Evolutionary conservation across 2,113 vertebrate species (phyloP), one percentile per base, ranked within the genome.

Genomic region (Scytalopus superciliaris): DNA sequence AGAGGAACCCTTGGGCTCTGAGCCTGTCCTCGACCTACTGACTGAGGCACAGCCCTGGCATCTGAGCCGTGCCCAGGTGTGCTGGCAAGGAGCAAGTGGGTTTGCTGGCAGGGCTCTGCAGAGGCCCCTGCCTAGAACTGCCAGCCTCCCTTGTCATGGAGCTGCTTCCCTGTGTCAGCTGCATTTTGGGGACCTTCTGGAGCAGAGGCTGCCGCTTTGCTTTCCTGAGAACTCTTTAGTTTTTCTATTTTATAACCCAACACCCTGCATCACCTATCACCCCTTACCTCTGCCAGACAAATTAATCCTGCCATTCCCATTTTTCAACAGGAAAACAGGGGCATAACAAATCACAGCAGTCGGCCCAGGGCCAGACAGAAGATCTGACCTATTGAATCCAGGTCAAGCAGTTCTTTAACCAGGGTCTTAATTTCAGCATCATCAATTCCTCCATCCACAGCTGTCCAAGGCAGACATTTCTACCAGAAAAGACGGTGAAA

Each of bases 381-480:
- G 92, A 94, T 84, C 83, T 94, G 90, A 94, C 90, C 94, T 95
- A 52, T 42, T 49, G 88, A 95, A 96, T 90, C 64, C 85, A 93
- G 89, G 93, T 94, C 92, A 93, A 0, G 1, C 47, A 66, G 81
- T 72, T 79, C 90, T 76, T 95, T 63, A 85, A 19, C 63, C 52
- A 78, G 76, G 50, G 52, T 81, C 85, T 91, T 88, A 93, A 92
- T 59, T 90, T 72, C 47, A 67, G 67, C 72, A 95, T 93, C 82
- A 96, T 89, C 94, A 79, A 86, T 90, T 93, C 40, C 56, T 94
- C 60, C 53, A 88, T 81, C 80, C 53, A 53, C 88, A 94, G 88
- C 90, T 96, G 88, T 81, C 73, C n/a, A 84, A 45, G 40, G 95
- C 44, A 75, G n/a, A 92, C 40, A 76, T 90, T 93, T 90, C 72